Evolutionary conservation across 2,797 vertebrate genomes (phyloP), one percentile per base, ranked within the genome.

Genomic region (Lepilemur septentrionalis): DNA sequence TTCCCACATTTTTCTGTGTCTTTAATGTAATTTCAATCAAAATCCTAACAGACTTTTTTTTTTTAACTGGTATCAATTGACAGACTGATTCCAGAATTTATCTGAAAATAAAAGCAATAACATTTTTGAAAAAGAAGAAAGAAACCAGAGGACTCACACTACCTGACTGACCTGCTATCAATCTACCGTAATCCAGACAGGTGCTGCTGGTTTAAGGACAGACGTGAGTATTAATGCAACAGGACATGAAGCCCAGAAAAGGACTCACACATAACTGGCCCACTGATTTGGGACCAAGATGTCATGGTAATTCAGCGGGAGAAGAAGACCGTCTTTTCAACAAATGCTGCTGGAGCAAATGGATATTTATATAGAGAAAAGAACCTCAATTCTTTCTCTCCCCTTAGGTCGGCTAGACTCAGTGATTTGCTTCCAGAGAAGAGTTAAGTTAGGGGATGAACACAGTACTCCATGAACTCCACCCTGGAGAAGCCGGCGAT

Each of bases 401-500:
- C 8, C 1, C 32, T 14, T 41, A 48, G 57, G 23, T 15, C 13
- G 48, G 67, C 52, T 32, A 8, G 76, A 59, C 59, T 9, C 20
- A 25, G 61, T 50, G 30, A 10, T 18, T 23, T 41, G 4, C 23
- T 18, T 46, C 59, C 13, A 3, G 22, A 50, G n/a, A 59, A 23
- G 20, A 67, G 12, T 8, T 8, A 18, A 41, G 18, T 32, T 38
- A 38, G 20, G 30, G 12, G 22, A 18, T 5, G 30, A 5, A 4
- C 5, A 7, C 5, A 7, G 22, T 15, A 8, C 52, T 55, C 18
- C 52, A 55, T 20, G 52, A 1, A 25, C 30, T 23, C 18, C 1
- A 7, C 14, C 2, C 15, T 0, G 5, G 50, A 6, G 73, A 10
- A 75, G 28, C 6, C 67, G 12, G 2, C 4, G 41, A 11, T 22